A percentile compares a stretch with the other conserved stretches of the same genome.
Evolutionary conservation across 2,888 invertebrate genomes (phyloP).

Genomic region (Hydraecia micacea): DNA sequence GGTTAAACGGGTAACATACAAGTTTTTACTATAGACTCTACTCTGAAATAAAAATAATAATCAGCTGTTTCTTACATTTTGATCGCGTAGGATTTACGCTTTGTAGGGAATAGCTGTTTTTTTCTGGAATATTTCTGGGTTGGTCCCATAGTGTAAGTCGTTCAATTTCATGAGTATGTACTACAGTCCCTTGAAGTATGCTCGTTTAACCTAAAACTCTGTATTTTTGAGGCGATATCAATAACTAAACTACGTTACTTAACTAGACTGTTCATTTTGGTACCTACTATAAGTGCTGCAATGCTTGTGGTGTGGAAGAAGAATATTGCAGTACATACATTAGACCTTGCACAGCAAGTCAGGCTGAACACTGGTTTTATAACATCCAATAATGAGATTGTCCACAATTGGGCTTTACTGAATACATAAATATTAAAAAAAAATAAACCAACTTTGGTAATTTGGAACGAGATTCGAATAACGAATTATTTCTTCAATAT

Average conservation of each 20-base stretch:
- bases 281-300: background rate
- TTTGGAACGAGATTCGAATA: background rate
- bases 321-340: background rate
- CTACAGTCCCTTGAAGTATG: background rate
- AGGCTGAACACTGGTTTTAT: too few species aligned
- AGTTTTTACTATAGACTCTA: too few species aligned
- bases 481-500: background rate
- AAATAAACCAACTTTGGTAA: background rate
- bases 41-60: background rate
- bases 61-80: background rate
- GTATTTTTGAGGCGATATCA: background rate
- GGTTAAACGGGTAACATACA: background rate
- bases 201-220: background rate
- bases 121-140: background rate
- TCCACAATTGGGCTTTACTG: background rate
- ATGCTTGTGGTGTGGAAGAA: background rate
- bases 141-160: background rate
- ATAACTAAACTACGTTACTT: too few species aligned
- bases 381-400: background rate
- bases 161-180: background rate
- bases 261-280: too few species aligned
- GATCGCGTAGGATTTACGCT: background rate
- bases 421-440: background rate
- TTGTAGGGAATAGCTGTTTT: background rate
- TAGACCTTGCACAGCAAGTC: background rate